These are phyloP conservation scores for Anastrepha ludens DNA, from an alignment of 1,140 invertebrate species.

Conservation along the genomic window DNA sequence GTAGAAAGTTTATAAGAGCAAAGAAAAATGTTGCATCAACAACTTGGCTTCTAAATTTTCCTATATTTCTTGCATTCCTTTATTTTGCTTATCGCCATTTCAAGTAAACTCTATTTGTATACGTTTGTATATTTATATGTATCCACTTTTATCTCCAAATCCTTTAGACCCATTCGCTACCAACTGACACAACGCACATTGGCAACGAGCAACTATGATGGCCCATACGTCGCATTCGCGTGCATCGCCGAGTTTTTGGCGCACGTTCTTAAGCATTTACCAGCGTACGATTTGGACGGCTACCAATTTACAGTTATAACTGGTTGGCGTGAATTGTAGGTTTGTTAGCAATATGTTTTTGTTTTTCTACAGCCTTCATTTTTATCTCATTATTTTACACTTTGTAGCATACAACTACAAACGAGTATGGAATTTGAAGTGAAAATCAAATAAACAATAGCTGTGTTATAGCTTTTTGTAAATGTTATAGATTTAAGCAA, in stretches of 20 bases:
- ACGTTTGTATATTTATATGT: no score
- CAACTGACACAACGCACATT: constrained; percentile 73
- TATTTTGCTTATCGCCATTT: no score
- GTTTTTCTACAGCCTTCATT: not conserved
- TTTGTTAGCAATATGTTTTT: not conserved
- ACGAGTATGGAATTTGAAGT: not conserved
- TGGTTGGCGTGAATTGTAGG: not conserved
- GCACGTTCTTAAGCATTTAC: not conserved
- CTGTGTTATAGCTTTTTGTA: constrained; percentile 23
- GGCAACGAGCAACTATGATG: constrained; percentile 74
- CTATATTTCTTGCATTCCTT: no score
- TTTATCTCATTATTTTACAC: not conserved
- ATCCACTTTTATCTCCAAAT: not conserved
- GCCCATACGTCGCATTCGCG: constrained; percentile 53
- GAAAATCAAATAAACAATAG: constrained; percentile 13
- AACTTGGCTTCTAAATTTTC: no score
- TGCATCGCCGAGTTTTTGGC: constrained; percentile 52
- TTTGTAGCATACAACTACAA: not conserved
- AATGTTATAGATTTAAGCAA: constrained; percentile 2
- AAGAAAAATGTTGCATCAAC: no score
- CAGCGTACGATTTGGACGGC: not conserved
- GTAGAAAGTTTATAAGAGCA: no score
- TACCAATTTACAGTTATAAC: not conserved
- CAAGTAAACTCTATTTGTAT: no score
- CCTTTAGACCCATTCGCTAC: constrained; percentile 71